Evolutionary conservation across 2,797 vertebrate species (phyloP), one percentile per base, ranked within the genome.

Genomic region (Streptopelia turtur): DNA sequence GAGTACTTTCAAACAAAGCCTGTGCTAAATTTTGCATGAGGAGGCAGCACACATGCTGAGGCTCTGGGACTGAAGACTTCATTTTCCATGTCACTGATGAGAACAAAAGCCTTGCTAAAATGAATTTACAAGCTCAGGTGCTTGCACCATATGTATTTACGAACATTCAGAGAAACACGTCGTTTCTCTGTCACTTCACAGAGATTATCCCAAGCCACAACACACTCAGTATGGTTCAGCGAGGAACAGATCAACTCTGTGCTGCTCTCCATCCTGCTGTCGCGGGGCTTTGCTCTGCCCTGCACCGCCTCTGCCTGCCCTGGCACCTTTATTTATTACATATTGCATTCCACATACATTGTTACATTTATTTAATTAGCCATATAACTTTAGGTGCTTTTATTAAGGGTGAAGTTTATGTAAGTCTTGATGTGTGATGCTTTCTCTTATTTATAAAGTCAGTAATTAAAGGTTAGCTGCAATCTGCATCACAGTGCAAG

Each of bases 21-120:
- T n/a, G 27, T 33, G 23, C 65, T 93, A 80, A 94, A 83, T 93
- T 64, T 77, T 91, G 79, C 63, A 82, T 35, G 65, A 92, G 75
- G 64, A 75, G n/a, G 63, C 41, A 84, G 41, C 18, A 43, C 55
- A 43, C 52, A 63, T 8, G 43, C 63, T 59, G 74, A 92, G 60
- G 13, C 37, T 66, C 25, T 13, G 21, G 50, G 49, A 65, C 39
- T 69, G 30, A 33, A 31, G 31, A 63, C n/a, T 87, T 79, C 59
- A 47, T 79, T 84, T 93, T 61, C 49, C 28, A 2, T 30, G 28
- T 13, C 74, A 72, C 27, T 16, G 27, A 4, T 16, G 43, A 82
- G 78, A 89, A 87, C 37, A 65, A 75, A 71, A 45, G 24, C 65
- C 50, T 53, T 43, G 30, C 55, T 88, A 35, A 78, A 83, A 68